Base-by-base conservation (phyloP, 1,140 invertebrate species). In the Atta texana region DNA sequence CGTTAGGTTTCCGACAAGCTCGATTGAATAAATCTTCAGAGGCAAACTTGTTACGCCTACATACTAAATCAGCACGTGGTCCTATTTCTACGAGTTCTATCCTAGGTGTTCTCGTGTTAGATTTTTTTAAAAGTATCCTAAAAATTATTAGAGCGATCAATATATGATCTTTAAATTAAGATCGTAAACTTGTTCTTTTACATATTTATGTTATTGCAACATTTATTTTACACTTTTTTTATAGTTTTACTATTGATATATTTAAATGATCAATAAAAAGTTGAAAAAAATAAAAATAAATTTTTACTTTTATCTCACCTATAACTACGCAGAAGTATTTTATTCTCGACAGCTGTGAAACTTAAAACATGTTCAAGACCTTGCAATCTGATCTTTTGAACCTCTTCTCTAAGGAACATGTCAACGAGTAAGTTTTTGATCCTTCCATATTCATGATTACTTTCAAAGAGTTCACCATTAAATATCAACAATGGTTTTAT, bases 1-100 rank as follows among this genome's bases (percentile, higher is more conserved):
- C 97, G 92, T 97, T 98, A 3, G 99, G 98, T 95, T 98, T 96
- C 90, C 97, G 98, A 88, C 97, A 97, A 1, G 99, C 97, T 92
- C 97, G 96, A 93, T 98, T 99, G 95, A 98, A 99, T 0, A 99
- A 95, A 94, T 99, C 98, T 91, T 98, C 97, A 1, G 98, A 98
- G 1, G 98, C 98, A 55, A 99, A 95, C 95, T 98, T 98, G 2
- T 97, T 98, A 90, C 99, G 96, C 86, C 98, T 96, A 1, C 99
- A 92, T 31, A 96, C 96, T 63, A 99, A 97, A 95, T 99, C 98
- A 87, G 98, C 96, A n/a, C 97, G 97, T 64, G 99, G 99, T 51
- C 99, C 99, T 91, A 99, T 98, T 96, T 99, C 98, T 93, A 98
- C 97, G 21, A 99, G 95, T 96, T 99, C 99, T 87, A 99, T 97